phyloP scores from a whole-genome alignment of 2,888 invertebrate genomes.

The Ramazzottius varieornatus region DNA sequence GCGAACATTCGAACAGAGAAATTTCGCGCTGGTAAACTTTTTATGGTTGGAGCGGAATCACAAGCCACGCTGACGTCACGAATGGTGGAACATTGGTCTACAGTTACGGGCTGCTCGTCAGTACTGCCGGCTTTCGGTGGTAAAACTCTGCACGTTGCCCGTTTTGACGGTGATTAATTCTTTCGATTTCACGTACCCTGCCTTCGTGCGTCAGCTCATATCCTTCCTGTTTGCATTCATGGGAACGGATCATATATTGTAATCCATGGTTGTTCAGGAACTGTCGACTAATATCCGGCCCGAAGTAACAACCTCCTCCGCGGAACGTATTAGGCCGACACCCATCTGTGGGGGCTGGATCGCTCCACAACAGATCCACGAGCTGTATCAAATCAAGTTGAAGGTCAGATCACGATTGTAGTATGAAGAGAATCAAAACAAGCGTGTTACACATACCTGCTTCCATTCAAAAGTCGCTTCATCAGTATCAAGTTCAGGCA shows the following conservation, averaged over 20 bases:
- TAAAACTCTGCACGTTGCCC: no score
- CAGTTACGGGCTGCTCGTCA: no score
- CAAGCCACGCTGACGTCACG: no score
- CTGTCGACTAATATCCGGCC: slow-evolving; percentile 53
- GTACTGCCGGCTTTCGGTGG: no score
- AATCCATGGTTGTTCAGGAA: slow-evolving; percentile 51
- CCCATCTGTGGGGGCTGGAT: slow-evolving; percentile 50
- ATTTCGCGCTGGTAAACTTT: no score
- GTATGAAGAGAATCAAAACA: not conserved
- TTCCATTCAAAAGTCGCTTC: slow-evolving; percentile 2
- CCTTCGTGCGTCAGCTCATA: slow-evolving; percentile 60
- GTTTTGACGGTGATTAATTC: slow-evolving; percentile 7
- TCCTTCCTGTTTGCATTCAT: slow-evolving; percentile 75
- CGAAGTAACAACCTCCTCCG: slow-evolving; percentile 76
- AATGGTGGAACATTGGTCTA: no score
- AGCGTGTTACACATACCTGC: not conserved
- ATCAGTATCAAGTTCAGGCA: not conserved
- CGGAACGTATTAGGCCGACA: slow-evolving; percentile 55
- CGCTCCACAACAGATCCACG: slow-evolving; percentile 79
- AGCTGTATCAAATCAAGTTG: slow-evolving; percentile 31
- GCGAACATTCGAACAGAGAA: no score
- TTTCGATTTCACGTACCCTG: slow-evolving; percentile 34
- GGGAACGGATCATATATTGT: slow-evolving; percentile 52
- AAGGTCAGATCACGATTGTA: not conserved
- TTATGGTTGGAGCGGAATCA: no score